These are phyloP conservation scores for Bicyclus anynana DNA, from an alignment of 1,140 invertebrate species.

Conservation along the genomic window DNA sequence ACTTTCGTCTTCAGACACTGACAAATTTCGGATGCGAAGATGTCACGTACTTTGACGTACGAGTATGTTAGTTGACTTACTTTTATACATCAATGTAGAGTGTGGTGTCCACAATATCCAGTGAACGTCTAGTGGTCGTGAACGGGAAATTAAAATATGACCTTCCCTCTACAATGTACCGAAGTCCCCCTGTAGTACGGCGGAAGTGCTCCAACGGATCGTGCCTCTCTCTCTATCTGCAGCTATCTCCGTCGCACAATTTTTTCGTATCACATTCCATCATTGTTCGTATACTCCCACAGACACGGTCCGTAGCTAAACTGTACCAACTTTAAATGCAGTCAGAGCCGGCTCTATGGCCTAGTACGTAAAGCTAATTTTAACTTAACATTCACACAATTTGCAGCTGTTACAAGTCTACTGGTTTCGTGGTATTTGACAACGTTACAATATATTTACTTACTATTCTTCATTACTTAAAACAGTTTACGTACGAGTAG, in stretches of 20 bases:
- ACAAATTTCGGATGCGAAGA: too few species aligned
- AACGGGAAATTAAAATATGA: too few species aligned
- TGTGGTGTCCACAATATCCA: too few species aligned
- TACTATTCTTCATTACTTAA: not conserved
- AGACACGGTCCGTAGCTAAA: conserved; percentile 35
- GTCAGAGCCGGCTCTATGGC: conserved; percentile 13
- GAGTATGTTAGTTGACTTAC: too few species aligned
- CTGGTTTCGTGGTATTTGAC: conserved; percentile 23
- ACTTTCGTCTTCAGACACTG: too few species aligned
- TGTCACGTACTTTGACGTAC: too few species aligned
- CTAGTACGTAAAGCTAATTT: conserved; percentile 18
- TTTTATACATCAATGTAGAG: too few species aligned
- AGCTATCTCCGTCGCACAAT: conserved; percentile 24
- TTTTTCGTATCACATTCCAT: conserved; percentile 51
- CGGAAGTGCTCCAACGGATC: not conserved
- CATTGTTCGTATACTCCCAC: conserved; percentile 50
- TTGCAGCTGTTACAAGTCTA: conserved; percentile 6
- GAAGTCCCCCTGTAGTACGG: not conserved
- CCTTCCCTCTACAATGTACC: too few species aligned
- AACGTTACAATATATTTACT: conserved; percentile 1
- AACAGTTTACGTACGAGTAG: too few species aligned
- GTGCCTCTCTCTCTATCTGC: not conserved
- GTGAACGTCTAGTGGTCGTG: too few species aligned
- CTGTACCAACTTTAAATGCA: conserved; percentile 8
- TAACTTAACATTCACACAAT: not conserved